Evolutionary conservation across 2,888 invertebrate species (phyloP).

Genomic region (Odontothrips loti): DNA sequence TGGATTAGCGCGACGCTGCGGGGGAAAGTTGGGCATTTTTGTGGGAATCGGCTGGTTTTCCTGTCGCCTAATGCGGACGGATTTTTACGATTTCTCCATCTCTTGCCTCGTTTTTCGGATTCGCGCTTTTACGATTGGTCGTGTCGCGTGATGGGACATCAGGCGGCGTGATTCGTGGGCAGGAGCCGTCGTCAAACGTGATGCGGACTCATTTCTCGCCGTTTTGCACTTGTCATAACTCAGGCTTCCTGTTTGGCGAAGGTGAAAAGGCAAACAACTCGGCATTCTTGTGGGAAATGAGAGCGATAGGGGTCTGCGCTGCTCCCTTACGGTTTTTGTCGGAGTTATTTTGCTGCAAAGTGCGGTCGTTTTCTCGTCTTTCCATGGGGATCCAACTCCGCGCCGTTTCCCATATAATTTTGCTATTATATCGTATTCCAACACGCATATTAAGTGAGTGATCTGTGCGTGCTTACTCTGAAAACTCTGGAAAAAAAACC

Average conservation of each 20-base stretch:
- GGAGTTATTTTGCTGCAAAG: no score
- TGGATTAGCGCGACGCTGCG: background rate
- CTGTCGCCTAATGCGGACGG: background rate
- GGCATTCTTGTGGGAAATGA: background rate
- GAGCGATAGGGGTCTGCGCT: no score
- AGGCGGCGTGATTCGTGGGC: background rate
- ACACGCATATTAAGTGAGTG: no score
- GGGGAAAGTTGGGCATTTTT: background rate
- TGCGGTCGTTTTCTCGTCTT: no score
- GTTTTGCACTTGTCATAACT: constrained; percentile 2
- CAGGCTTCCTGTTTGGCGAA: background rate
- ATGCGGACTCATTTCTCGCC: background rate
- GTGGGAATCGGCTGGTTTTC: constrained; percentile 1
- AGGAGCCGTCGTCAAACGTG: background rate
- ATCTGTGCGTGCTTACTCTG: no score
- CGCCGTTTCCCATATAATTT: no score
- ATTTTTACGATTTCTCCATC: background rate
- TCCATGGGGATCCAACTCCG: no score
- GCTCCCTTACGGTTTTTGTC: no score
- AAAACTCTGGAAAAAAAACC: no score
- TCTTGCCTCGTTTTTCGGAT: background rate
- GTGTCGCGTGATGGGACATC: background rate
- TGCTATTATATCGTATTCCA: no score
- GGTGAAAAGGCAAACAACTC: constrained; percentile 10
- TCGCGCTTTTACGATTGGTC: background rate